Conservation (phyloP, 92 coral and sea anemone species). For the Zoanthus gigantus region DNA sequence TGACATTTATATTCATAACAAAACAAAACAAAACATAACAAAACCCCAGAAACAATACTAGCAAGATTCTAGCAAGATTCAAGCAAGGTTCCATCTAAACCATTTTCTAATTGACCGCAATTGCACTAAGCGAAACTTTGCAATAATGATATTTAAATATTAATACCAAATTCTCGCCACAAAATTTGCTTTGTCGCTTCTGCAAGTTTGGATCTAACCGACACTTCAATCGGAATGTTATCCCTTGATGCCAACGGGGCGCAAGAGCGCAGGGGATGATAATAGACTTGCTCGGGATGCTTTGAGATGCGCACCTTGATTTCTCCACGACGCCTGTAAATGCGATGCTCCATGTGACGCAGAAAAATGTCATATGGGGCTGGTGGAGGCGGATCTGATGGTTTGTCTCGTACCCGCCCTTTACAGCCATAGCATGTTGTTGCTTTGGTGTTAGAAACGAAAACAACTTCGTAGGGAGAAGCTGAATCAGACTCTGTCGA, state of each 20-base stretch:
- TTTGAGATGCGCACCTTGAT: conserved; percentile 50
- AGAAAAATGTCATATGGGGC: conserved; percentile 70
- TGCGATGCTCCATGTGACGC: conserved; percentile 54
- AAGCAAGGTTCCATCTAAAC: conserved; percentile 14
- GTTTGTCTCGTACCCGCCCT: conserved; percentile 53
- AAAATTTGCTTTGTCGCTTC: conserved; percentile 36
- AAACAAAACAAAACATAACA: background rate
- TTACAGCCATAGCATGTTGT: conserved; percentile 3
- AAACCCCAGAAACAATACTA: conserved; percentile 8
- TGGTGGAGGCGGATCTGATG: conserved; percentile 65
- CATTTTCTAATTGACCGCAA: conserved; percentile 11
- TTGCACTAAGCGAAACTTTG: conserved; percentile 19
- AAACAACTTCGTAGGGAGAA: conserved; percentile 53
- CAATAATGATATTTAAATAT: conserved; percentile 26
- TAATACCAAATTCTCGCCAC: conserved; percentile 56
- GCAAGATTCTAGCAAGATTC: conserved; percentile 22
- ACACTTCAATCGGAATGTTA: conserved; percentile 25
- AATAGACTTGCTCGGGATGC: conserved; percentile 58
- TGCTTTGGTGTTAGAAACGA: conserved; percentile 51
- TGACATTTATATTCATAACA: conserved; percentile 1
- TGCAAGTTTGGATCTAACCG: background rate
- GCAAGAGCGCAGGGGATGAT: conserved; percentile 59
- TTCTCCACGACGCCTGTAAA: conserved; percentile 61
- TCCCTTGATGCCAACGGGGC: conserved; percentile 47
- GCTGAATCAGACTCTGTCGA: conserved; percentile 40